phyloP scores from a whole-genome alignment of 2,113 vertebrate species.

The Halcyon malimbica region DNA sequence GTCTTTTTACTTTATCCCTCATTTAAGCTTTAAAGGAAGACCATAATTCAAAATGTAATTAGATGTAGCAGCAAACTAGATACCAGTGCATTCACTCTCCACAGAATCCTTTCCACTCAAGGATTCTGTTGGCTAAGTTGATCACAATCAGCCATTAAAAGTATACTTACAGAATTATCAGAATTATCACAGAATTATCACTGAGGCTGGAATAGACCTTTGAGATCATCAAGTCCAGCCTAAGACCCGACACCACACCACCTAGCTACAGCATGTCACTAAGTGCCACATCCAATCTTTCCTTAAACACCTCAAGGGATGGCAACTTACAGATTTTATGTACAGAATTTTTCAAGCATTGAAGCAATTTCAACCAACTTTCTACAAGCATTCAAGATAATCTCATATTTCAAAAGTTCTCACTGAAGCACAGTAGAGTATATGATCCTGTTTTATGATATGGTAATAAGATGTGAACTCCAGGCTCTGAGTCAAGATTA shows the following conservation, averaged over 20 bases:
- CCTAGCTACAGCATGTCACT: too few species aligned
- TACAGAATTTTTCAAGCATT: not conserved
- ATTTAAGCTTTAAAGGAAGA: not conserved
- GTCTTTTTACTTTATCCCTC: not conserved
- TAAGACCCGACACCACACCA: too few species aligned
- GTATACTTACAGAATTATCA: not conserved
- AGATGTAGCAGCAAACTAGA: not conserved
- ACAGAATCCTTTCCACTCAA: not conserved
- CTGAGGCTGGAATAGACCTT: too few species aligned
- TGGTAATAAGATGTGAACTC: not conserved
- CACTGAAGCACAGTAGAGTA: not conserved
- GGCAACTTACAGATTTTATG: not conserved
- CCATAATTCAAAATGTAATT: not conserved
- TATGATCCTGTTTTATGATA: not conserved
- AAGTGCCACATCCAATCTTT: too few species aligned
- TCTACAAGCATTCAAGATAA: not conserved
- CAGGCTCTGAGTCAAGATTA: not conserved
- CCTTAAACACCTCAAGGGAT: too few species aligned
- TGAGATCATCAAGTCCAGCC: too few species aligned
- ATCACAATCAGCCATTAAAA: not conserved
- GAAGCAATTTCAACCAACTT: not conserved
- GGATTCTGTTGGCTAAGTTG: not conserved
- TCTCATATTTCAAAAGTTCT: not conserved
- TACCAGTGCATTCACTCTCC: not conserved
- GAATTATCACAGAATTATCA: too few species aligned